phyloP scores from a whole-genome alignment of 2,888 invertebrate genomes.

The Prionchulus punctatus region DNA sequence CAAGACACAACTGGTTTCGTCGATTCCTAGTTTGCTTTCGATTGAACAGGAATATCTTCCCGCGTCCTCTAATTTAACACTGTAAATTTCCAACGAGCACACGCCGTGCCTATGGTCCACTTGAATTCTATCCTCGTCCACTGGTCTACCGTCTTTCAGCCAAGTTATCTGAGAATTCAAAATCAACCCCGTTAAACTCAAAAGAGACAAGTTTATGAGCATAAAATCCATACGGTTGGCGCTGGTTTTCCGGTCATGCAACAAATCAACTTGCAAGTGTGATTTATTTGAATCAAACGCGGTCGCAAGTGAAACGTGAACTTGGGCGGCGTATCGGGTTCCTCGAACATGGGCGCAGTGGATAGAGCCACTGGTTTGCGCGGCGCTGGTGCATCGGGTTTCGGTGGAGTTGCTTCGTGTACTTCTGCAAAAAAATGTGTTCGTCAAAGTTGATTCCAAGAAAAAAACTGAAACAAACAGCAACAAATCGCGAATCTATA shows the following conservation, averaged over 20 bases:
- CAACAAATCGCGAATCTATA: background rate
- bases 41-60: conserved; percentile 90
- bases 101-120: conserved; percentile 86
- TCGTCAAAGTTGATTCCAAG: too few relatives aligned
- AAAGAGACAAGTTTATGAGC: background rate
- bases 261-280: conserved; percentile 87
- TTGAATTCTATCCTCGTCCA: conserved; percentile 60
- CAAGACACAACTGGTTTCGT: conserved; percentile 84
- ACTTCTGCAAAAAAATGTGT: too few relatives aligned
- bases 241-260: conserved; percentile 55
- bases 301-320: conserved; percentile 97
- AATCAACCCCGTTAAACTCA: background rate
- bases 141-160: conserved; percentile 73
- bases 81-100: conserved; percentile 84
- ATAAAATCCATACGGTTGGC: background rate
- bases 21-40: conserved; percentile 76
- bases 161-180: conserved; percentile 39
- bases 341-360: conserved; percentile 68
- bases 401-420: background rate
- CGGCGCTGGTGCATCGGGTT: background rate
- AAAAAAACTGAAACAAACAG: conserved; percentile 4
- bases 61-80: conserved; percentile 81
- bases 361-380: background rate
- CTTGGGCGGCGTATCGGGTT: conserved; percentile 75
- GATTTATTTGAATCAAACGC: conserved; percentile 83